Evolutionary conservation across 2,113 vertebrate genomes (phyloP), one percentile per base, ranked within the genome.

Genomic region (Sebastes schlegelii): DNA sequence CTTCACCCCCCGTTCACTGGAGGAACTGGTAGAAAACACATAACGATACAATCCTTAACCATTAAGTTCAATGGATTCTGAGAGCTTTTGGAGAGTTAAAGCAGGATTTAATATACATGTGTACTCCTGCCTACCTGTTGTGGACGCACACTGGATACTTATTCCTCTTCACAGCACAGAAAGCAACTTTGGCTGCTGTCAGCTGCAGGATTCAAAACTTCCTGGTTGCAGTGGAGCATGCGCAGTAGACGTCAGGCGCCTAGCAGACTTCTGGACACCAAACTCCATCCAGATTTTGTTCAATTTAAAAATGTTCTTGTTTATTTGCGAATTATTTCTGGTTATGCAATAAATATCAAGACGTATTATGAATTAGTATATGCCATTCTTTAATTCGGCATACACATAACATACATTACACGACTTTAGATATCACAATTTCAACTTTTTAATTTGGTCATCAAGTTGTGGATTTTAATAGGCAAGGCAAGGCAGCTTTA

Each of bases 211-310:
- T 89, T 86, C 83, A 58, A 83, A 75, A 89, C 91, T 89, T 93
- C 92, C 92, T 88, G 86, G 69, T 5, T 40, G 3, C 1, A 3
- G 7, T 0, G 11, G 71, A 55, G 85, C 85, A 42, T 92, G 92
- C 91, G 90, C 85, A 88, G 45, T 76, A 48, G 9, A 13, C 26
- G 3, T 5, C 6, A 1, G 16, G 11, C 13, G 34, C 26, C 8
- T 42, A 2, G 9, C 5, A 14, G n/a, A 1, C 5, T 45, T 17
- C 2, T 42, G 23, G 23, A 4, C 42, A 11, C 45, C 45, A 1
- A 6, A 54, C 3, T 57, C 23, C 43, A 1, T n/a, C 0, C 2
- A 0, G n/a, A 62, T 6, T 34, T 45, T 11, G 0, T 1, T 8
- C 2, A 1, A 49, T 9, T 48, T 82, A 7, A n/a, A 19, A 64